Conservation (phyloP, 2,888 invertebrate species). For the Idaea dimidiata region DNA sequence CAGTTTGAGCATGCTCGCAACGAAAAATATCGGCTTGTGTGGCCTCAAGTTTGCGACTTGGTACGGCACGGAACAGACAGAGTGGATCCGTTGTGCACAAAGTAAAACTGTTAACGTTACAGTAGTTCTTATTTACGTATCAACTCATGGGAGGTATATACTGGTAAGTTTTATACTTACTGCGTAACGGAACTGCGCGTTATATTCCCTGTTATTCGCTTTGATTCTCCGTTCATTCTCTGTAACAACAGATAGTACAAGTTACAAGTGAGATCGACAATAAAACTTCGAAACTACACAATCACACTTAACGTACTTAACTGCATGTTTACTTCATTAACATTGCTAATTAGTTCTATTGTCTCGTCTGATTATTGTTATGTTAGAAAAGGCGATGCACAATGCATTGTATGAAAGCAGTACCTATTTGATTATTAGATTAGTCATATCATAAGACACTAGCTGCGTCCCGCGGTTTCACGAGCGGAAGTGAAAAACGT, state of each 20-base stretch:
- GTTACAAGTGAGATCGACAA: slow-evolving; percentile 12
- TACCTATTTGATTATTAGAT: neutral
- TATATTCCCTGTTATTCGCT: slow-evolving; percentile 97
- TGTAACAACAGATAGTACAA: slow-evolving; percentile 83
- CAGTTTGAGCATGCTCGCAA: too few relatives aligned
- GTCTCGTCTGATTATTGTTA: slow-evolving; percentile 16
- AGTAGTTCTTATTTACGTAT: too few relatives aligned
- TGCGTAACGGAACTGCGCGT: slow-evolving; percentile 98
- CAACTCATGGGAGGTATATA: too few relatives aligned
- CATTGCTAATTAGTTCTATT: slow-evolving; percentile 19
- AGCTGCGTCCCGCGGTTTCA: too few relatives aligned
- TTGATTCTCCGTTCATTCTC: slow-evolving; percentile 98
- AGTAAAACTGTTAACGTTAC: too few relatives aligned
- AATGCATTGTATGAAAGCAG: neutral
- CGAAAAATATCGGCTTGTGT: too few relatives aligned
- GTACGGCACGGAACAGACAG: too few relatives aligned
- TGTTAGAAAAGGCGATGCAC: neutral
- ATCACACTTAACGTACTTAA: slow-evolving; percentile 13
- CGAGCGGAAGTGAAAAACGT: too few relatives aligned
- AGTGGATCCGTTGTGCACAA: too few relatives aligned
- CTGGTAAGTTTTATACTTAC: slow-evolving; percentile 84
- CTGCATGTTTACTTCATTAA: slow-evolving; percentile 25
- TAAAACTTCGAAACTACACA: slow-evolving; percentile 15
- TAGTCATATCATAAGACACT: too few relatives aligned
- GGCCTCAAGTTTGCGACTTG: too few relatives aligned